Evolutionary conservation across 2,797 vertebrate species (phyloP).

Genomic region (Gambelia wislizenii): DNA sequence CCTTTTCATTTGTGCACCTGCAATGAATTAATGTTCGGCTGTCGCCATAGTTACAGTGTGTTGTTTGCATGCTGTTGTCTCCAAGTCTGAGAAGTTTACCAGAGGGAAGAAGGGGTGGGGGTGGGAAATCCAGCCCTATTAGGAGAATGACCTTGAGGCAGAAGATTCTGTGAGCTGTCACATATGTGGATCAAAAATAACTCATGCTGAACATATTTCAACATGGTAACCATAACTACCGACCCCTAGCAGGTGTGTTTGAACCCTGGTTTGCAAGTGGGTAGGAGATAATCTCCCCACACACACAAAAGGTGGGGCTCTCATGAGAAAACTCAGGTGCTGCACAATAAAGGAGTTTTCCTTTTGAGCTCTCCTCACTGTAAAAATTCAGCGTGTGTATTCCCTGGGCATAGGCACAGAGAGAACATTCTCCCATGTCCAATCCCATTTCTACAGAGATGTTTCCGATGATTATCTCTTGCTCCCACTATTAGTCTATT

Average conservation of each 20-base stretch:
- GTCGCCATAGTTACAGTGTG: conserved; percentile 65
- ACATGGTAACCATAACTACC: conserved; percentile 20
- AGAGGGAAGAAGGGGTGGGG: neutral
- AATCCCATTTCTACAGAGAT: neutral
- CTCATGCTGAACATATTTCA: neutral
- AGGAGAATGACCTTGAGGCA: conserved; percentile 19
- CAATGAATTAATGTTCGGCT: neutral
- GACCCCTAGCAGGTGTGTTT: neutral
- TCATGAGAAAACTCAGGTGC: neutral
- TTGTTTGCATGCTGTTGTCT: conserved; percentile 37
- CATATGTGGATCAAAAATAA: neutral
- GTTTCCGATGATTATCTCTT: neutral
- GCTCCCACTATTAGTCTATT: neutral
- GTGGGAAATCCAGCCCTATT: neutral
- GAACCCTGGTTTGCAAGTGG: neutral
- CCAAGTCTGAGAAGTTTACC: conserved; percentile 21
- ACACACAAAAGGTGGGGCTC: too few relatives aligned
- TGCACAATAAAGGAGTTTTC: too few relatives aligned
- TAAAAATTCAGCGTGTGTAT: neutral
- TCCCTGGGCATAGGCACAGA: too few relatives aligned
- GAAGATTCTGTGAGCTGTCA: too few relatives aligned
- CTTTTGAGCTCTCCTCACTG: neutral
- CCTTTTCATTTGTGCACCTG: neutral
- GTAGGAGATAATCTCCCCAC: neutral
- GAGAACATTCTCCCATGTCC: too few relatives aligned